These are phyloP conservation scores for Trinorchestia longiramus DNA, from an alignment of 1,140 invertebrate genomes.

Conservation along the genomic window DNA sequence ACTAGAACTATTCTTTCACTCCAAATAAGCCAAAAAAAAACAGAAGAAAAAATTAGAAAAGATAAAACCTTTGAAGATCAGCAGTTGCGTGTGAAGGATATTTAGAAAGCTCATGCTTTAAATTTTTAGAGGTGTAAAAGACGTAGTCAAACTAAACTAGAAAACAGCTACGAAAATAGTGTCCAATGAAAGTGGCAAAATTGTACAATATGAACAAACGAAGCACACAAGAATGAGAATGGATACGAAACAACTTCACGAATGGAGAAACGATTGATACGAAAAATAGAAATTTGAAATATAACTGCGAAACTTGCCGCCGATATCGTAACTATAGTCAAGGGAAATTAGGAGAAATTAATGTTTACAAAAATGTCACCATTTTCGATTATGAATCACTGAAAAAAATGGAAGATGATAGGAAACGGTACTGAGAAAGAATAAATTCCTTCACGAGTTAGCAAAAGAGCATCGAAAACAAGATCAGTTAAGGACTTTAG, in stretches of 20 bases:
- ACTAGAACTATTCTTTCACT: neutral
- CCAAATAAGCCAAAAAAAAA: neutral
- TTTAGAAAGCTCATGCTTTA: constrained; percentile 1
- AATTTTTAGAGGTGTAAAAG: neutral
- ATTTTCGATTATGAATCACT: neutral
- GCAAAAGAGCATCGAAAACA: neutral
- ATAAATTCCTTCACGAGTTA: neutral
- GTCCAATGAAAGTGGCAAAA: neutral
- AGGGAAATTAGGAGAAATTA: neutral
- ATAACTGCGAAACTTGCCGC: neutral
- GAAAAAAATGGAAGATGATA: neutral
- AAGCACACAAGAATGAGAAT: neutral
- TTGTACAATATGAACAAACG: neutral
- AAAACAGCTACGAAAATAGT: neutral
- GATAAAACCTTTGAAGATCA: neutral
- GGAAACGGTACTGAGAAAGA: neutral
- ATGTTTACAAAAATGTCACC: neutral
- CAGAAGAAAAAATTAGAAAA: neutral
- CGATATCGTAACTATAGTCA: neutral
- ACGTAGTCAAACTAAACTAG: neutral
- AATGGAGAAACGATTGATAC: neutral
- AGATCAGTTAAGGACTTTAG: neutral
- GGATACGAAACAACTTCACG: neutral
- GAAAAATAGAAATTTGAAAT: neutral
- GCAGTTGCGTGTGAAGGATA: neutral